A percentile compares a stretch with the other conserved stretches of the same genome.
These are phyloP conservation scores for Uropetala carovei DNA, from an alignment of 2,888 invertebrate species.

Conservation along the genomic window DNA sequence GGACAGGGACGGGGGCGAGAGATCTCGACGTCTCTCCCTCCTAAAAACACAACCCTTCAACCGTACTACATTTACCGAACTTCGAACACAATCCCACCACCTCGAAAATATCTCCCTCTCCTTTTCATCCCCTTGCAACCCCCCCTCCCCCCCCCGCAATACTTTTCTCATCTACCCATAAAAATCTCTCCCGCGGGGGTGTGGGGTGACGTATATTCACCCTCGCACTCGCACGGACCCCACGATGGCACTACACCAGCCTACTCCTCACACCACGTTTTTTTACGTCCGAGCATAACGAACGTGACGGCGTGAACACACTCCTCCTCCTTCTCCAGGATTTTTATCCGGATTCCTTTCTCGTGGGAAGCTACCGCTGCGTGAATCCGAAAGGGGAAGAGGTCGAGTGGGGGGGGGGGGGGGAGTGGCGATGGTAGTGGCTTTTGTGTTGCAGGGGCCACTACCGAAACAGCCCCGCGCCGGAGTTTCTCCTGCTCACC, in stretches of 20 bases:
- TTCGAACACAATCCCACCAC: no score
- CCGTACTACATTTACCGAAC: no score
- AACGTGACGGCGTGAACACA: neutral
- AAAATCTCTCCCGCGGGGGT: no score
- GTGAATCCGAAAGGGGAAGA: neutral
- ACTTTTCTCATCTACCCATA: no score
- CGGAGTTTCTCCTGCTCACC: neutral
- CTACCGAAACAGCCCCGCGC: neutral
- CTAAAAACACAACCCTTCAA: no score
- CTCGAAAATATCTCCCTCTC: no score
- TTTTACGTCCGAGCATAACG: neutral
- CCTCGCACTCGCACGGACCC: neutral
- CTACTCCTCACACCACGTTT: neutral
- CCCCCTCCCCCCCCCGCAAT: no score
- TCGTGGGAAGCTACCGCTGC: conserved; percentile 17
- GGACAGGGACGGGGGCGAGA: no score
- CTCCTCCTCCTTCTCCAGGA: neutral
- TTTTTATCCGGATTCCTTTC: conserved; percentile 19
- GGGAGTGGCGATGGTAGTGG: neutral
- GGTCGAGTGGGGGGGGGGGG: neutral
- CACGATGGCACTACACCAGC: neutral
- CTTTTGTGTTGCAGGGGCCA: no score
- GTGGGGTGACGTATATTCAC: no score
- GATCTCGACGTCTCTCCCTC: no score
- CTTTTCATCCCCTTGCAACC: no score